A percentile compares a stretch with the other conserved stretches of the same genome.
These are phyloP conservation scores for Pedionomus torquatus DNA, from an alignment of 2,113 vertebrate species.

Conservation along the genomic window DNA sequence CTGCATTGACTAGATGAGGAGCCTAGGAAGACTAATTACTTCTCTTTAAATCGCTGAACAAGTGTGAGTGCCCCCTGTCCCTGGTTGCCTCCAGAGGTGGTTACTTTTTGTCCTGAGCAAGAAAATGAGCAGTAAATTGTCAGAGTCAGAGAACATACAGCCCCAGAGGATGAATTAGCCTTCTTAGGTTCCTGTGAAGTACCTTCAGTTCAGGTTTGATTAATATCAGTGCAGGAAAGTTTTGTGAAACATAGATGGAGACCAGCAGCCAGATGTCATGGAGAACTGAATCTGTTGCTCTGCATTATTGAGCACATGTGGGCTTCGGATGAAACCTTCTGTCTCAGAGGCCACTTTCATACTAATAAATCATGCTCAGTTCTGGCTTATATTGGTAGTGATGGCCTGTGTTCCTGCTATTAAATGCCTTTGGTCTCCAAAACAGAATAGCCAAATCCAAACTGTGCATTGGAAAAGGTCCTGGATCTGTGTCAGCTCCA, in stretches of 20 bases:
- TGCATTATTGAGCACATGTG: fast-evolving
- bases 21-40: not conserved
- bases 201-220: not conserved
- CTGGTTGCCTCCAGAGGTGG: not conserved
- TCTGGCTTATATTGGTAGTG: not conserved
- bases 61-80: not conserved
- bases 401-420: not conserved
- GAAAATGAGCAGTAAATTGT: not conserved
- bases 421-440: not conserved
- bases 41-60: not conserved
- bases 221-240: not conserved
- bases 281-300: not conserved
- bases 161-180: not conserved
- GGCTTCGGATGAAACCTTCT: not conserved
- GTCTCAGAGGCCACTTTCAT: not conserved
- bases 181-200: not conserved
- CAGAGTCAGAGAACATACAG: not conserved
- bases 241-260: not conserved
- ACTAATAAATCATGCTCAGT: not conserved
- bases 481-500: not conserved
- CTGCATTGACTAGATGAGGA: not conserved
- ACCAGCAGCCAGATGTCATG: not conserved
- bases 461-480: not conserved
- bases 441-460: not conserved
- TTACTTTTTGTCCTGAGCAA: not conserved